Conservation (phyloP, 2,113 vertebrate genomes). For the Pongo abelii region DNA sequence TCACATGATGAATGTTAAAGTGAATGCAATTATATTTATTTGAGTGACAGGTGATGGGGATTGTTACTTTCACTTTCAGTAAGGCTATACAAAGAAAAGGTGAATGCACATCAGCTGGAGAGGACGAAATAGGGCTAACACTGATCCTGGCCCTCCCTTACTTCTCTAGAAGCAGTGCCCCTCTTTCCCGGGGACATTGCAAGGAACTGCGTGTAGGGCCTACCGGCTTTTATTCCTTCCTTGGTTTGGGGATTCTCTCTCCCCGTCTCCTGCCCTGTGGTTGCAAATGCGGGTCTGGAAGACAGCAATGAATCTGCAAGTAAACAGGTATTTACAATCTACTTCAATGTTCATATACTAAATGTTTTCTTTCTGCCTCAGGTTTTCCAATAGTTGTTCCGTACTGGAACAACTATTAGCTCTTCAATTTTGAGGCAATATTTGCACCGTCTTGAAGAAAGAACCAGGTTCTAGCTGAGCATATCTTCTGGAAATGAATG, state of each 20-base stretch:
- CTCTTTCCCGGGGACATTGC: not conserved
- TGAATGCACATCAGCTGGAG: not conserved
- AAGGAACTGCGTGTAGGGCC: not conserved
- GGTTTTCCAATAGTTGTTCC: not conserved
- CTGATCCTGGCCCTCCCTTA: not conserved
- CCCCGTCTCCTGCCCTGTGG: no score
- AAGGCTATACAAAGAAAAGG: not conserved
- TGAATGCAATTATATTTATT: not conserved
- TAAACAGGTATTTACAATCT: not conserved
- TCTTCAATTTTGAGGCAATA: conserved; percentile 48
- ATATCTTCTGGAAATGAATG: conserved; percentile 62
- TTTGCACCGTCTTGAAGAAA: conserved; percentile 50
- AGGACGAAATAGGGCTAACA: not conserved
- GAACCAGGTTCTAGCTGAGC: conserved; percentile 24
- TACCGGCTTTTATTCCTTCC: not conserved
- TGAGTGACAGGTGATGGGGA: not conserved
- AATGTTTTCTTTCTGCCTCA: conserved; percentile 19
- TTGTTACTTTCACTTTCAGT: not conserved
- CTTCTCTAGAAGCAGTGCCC: not conserved
- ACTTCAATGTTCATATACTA: not conserved
- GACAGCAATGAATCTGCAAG: not conserved
- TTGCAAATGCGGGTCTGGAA: not conserved
- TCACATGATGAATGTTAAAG: not conserved
- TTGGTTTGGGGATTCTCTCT: not conserved
- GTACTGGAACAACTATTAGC: not conserved